A percentile compares a stretch with the other conserved stretches of the same genome.
These are phyloP conservation scores for Lucifuga dentata DNA, from an alignment of 2,113 vertebrate species.

Conservation along the genomic window DNA sequence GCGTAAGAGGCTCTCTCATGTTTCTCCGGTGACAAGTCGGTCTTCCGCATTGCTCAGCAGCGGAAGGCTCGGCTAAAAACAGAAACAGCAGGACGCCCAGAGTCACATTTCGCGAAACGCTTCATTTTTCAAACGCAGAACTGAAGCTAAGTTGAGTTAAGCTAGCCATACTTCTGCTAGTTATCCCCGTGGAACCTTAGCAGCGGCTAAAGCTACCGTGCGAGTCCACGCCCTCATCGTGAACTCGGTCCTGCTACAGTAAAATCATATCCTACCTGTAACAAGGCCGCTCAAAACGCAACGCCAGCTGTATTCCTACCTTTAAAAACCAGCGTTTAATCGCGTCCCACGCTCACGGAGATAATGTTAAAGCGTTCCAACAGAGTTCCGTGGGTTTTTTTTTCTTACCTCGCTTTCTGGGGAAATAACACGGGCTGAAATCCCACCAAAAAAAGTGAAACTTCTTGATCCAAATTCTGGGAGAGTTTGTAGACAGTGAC, in stretches of 20 bases:
- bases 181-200: conserved; percentile 41
- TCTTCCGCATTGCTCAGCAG: conserved; percentile 76
- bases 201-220: conserved; percentile 30
- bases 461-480: conserved; percentile 82
- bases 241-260: conserved; percentile 64
- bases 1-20: conserved; percentile 35
- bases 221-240: conserved; percentile 82
- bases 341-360: no score
- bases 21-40: conserved; percentile 57
- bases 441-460: conserved; percentile 83
- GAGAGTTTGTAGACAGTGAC: conserved; percentile 85
- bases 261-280: conserved; percentile 49
- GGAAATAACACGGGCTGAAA: conserved; percentile 74
- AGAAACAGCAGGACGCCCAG: conserved; percentile 50
- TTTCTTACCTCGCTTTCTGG: conserved; percentile 85
- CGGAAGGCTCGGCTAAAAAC: conserved; percentile 52
- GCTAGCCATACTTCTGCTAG: conserved; percentile 37
- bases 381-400: conserved; percentile 15
- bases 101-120: conserved; percentile 13
- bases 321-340: not conserved
- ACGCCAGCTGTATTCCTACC: conserved; percentile 4
- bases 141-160: not conserved
- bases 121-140: conserved; percentile 1
- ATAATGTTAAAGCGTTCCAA: not conserved
- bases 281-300: conserved; percentile 64